Conservation (phyloP, 2,888 invertebrate genomes). For the Drepana falcataria region DNA sequence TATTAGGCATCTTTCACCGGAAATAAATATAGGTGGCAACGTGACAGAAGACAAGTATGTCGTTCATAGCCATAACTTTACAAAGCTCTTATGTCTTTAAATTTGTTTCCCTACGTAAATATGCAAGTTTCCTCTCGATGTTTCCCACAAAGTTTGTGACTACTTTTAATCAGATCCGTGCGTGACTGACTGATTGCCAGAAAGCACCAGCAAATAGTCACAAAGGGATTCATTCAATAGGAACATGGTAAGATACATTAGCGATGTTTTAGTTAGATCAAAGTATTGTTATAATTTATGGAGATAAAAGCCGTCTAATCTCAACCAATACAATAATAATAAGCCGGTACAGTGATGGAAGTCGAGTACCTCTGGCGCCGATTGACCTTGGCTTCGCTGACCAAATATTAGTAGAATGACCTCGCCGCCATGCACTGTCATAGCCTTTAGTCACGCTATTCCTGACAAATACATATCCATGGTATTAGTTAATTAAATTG, state of each 20-base stretch:
- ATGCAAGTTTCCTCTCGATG: too few species aligned
- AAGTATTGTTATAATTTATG: constrained; percentile 4
- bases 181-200: too few species aligned
- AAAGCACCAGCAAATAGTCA: too few species aligned
- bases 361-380: constrained; percentile 32
- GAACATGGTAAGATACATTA: constrained; percentile 1
- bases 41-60: too few species aligned
- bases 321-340: constrained; percentile 35
- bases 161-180: too few species aligned
- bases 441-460: constrained; percentile 64
- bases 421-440: constrained; percentile 53
- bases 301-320: constrained; percentile 21
- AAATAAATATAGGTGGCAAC: too few species aligned
- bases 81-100: too few species aligned
- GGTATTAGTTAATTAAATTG: not conserved
- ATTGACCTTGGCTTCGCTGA: constrained; percentile 49
- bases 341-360: constrained; percentile 21
- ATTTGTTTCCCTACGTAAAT: too few species aligned
- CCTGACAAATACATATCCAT: constrained; percentile 10
- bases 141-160: too few species aligned
- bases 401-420: constrained; percentile 61
- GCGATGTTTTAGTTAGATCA: not conserved
- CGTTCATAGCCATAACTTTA: too few species aligned
- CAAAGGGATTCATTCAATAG: not conserved
- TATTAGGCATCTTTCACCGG: too few species aligned